These are phyloP conservation scores for Syrmaticus mikado DNA, from an alignment of 2,113 vertebrate species.

Conservation along the genomic window DNA sequence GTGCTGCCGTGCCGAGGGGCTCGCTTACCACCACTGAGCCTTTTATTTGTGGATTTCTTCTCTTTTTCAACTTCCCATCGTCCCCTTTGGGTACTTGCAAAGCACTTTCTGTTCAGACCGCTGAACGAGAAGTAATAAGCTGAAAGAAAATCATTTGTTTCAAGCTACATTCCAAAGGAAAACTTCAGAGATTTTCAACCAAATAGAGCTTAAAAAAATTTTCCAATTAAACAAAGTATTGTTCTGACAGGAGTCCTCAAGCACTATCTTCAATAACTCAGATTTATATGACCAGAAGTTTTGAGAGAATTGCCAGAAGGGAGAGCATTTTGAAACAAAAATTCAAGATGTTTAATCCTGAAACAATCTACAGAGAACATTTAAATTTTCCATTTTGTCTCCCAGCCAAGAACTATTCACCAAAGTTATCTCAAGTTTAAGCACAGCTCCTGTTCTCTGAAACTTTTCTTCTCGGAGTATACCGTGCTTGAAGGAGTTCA, in stretches of 20 bases:
- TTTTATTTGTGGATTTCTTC: neutral
- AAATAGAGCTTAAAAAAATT: neutral
- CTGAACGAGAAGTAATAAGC: neutral
- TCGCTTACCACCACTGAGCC: neutral
- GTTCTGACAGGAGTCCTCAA: slow-evolving; percentile 22
- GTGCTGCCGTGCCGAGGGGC: neutral
- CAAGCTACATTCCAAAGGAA: neutral
- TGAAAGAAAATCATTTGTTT: neutral
- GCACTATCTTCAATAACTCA: slow-evolving; percentile 14
- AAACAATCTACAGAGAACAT: slow-evolving; percentile 33
- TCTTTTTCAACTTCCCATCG: neutral
- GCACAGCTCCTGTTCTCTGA: neutral
- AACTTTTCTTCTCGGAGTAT: slow-evolving; percentile 10
- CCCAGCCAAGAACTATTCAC: slow-evolving; percentile 20
- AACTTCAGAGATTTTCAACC: neutral
- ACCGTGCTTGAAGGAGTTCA: neutral
- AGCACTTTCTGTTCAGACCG: neutral
- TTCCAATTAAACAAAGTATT: slow-evolving; percentile 21
- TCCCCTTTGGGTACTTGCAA: neutral
- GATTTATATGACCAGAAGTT: slow-evolving; percentile 50
- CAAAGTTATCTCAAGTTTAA: slow-evolving; percentile 21
- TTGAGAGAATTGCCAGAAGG: slow-evolving; percentile 55
- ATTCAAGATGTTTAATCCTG: slow-evolving; percentile 47
- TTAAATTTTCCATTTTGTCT: slow-evolving; percentile 10
- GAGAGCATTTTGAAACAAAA: slow-evolving; percentile 54